These are phyloP conservation scores for Patiria pectinifera DNA, from an alignment of 53 echinoderm and acorn worm species.

Conservation along the genomic window DNA sequence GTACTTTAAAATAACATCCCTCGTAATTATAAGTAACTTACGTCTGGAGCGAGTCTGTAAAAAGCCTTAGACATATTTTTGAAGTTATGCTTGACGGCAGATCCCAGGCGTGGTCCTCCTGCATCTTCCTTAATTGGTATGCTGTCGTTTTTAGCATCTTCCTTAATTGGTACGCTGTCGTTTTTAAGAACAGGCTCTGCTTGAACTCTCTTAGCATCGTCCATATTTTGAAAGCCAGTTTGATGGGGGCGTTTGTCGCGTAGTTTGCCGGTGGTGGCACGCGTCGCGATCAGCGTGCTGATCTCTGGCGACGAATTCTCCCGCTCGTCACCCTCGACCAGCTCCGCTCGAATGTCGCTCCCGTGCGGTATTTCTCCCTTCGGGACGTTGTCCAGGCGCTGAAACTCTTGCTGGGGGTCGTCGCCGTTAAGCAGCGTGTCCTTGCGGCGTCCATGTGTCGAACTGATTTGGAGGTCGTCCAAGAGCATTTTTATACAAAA, in stretches of 20 bases:
- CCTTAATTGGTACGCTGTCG: not conserved
- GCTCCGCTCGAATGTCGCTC: not conserved
- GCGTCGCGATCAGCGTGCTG: too few relatives aligned
- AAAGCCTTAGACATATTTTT: constrained; percentile 18
- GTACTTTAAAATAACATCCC: not conserved
- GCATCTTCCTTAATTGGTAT: not conserved
- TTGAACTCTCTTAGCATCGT: not conserved
- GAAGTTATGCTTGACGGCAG: not conserved
- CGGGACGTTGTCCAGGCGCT: not conserved
- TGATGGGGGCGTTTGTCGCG: not conserved
- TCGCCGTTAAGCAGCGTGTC: not conserved
- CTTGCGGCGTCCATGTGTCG: not conserved
- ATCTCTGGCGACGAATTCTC: too few relatives aligned
- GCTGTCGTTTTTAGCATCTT: too few relatives aligned
- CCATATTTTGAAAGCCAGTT: not conserved
- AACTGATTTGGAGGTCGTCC: not conserved
- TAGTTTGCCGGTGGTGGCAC: too few relatives aligned
- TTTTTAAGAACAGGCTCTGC: not conserved
- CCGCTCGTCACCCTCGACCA: not conserved
- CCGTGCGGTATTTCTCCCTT: not conserved
- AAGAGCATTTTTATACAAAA: constrained; percentile 1
- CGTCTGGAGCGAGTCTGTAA: constrained; percentile 23
- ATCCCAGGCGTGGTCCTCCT: not conserved
- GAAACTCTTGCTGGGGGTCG: not conserved
- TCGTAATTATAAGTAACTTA: constrained; percentile 4